phyloP scores from a whole-genome alignment of 2,797 vertebrate species.

The Premnoplex brunnescens region DNA sequence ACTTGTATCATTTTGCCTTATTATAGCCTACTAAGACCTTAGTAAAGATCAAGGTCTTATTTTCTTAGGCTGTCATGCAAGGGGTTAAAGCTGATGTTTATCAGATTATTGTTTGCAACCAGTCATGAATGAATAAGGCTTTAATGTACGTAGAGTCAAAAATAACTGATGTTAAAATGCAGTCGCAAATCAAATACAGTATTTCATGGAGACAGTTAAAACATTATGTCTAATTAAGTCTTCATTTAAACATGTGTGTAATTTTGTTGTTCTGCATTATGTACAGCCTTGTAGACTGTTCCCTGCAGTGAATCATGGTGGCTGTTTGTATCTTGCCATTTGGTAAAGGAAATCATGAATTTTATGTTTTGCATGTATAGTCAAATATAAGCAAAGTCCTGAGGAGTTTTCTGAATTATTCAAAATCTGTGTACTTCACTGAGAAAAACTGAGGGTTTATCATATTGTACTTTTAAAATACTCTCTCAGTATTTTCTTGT shows the following conservation, averaged over 20 bases:
- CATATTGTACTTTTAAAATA: neutral
- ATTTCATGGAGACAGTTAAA: constrained; percentile 63
- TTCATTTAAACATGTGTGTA: constrained; percentile 50
- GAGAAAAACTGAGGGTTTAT: neutral
- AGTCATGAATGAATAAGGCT: constrained; percentile 68
- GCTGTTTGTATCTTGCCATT: neutral
- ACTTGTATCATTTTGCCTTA: constrained; percentile 61
- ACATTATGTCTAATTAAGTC: constrained; percentile 67
- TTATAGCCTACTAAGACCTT: constrained; percentile 52
- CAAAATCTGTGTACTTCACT: neutral
- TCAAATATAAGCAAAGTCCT: neutral
- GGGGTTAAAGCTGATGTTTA: constrained; percentile 65
- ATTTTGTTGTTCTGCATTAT: constrained; percentile 54
- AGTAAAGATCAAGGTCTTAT: constrained; percentile 33
- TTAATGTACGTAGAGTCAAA: constrained; percentile 55
- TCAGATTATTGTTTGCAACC: constrained; percentile 63
- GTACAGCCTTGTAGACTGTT: neutral
- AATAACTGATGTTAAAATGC: constrained; percentile 60
- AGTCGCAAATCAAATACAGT: constrained; percentile 37
- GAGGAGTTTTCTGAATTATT: neutral
- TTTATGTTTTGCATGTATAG: neutral
- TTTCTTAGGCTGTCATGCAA: constrained; percentile 47
- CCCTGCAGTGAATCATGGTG: neutral
- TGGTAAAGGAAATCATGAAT: neutral
- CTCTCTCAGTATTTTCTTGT: neutral